A percentile compares a stretch with the other conserved stretches of the same genome.
Evolutionary conservation across 2,797 vertebrate genomes (phyloP).

Genomic region (Alcedo quadribrachys): DNA sequence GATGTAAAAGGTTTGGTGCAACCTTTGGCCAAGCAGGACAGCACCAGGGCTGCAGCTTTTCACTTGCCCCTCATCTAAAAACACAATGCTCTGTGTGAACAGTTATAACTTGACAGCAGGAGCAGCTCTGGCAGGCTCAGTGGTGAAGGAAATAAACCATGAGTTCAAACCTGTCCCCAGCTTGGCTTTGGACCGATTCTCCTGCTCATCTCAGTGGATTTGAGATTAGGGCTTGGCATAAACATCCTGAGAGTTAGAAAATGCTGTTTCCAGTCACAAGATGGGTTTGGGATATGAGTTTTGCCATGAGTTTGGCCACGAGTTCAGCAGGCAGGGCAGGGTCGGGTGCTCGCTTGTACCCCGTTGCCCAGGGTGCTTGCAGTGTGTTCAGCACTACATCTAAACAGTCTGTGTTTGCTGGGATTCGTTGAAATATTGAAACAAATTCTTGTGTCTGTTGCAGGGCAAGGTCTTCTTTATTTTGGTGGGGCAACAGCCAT

Average conservation of each 20-base stretch:
- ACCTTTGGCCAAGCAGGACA: neutral
- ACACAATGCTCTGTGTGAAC: neutral
- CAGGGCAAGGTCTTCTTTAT: slow-evolving; percentile 60
- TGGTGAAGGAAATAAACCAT: accelerated
- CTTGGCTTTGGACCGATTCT: neutral
- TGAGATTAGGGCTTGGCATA: neutral
- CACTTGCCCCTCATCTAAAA: neutral
- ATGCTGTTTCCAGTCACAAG: neutral
- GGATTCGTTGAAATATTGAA: slow-evolving; percentile 64
- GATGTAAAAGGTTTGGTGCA: accelerated
- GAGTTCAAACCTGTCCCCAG: neutral
- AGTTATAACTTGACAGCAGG: neutral
- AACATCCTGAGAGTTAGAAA: neutral
- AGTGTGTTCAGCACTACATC: neutral
- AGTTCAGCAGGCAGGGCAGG: neutral
- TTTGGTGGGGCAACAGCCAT: slow-evolving; percentile 46
- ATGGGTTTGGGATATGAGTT: neutral
- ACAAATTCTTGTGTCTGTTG: slow-evolving; percentile 55
- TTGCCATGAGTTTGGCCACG: neutral
- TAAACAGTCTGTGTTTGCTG: slow-evolving; percentile 49
- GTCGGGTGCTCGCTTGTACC: neutral
- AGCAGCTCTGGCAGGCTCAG: neutral
- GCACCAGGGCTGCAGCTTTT: neutral
- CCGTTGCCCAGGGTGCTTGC: neutral
- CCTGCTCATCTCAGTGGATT: neutral